Base-by-base conservation (phyloP, 2,113 vertebrate genomes). In the Passer montanus region DNA sequence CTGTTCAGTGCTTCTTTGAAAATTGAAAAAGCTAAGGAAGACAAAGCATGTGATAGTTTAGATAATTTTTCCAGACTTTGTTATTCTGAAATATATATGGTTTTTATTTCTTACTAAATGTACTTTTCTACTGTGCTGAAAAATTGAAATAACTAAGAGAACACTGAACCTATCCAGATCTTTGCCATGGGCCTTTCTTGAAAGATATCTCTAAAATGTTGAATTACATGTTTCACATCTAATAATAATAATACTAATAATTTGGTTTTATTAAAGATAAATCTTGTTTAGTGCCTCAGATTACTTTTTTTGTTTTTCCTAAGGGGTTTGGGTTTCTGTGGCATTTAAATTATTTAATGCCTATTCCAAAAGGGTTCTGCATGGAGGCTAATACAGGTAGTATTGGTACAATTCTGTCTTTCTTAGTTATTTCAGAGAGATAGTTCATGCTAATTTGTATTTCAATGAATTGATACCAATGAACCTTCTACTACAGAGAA, bases 271-370 rank as follows among this genome's bases (percentile, higher is more conserved):
- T 15, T 53, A 41, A 83, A 68, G 11, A 41, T 58, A 55, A 53
- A 24, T 50, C 27, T 84, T 53, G 2, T 31, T 69, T 60, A 52
- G 6, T 69, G 7, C 64, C 3, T 28, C 4, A 26, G 28, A 31
- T 55, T 1, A 10, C 18, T 68, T 50, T 4, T 20, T 4, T 20
- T 15, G 21, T 22, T 17, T 15, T 15, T 1, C 3, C 11, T 28
- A 28, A 12, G 26, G 14, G 1, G 24, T 74, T 76, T 28, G 14
- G 1, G 24, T 74, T 76, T 70, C 37, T 33, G 2, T 47, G 30
- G 3, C 52, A 27, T 73, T 60, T 58, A 53, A 68, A 30, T 27
- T 58, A 70, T 64, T 77, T 6, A 68, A 79, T 44, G 24, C 3
- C 28, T 69, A 2, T 74, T 81, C 86, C 15, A 39, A 27, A 66